These are phyloP conservation scores for Kradibia gibbosae DNA, from an alignment of 1,140 invertebrate genomes.

Conservation along the genomic window DNA sequence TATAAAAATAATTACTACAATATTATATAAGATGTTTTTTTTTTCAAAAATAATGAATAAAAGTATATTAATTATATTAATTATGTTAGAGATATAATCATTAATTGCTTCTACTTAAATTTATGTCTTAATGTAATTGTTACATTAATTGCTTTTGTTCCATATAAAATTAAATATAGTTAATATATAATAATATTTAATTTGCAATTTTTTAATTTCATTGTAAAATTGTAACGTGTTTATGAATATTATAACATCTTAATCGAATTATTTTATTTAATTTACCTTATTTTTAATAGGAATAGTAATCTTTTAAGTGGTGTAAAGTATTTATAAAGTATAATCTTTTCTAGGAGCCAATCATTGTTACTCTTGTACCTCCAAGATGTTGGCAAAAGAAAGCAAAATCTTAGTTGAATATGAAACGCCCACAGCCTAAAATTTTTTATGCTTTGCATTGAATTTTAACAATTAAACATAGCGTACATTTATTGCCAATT, in stretches of 20 bases:
- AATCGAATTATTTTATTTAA: constrained; percentile 2
- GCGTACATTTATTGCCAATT: neutral
- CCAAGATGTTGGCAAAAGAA: constrained; percentile 66
- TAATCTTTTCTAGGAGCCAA: constrained; percentile 65
- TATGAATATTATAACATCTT: neutral
- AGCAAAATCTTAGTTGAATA: constrained; percentile 59
- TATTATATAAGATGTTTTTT: too few species aligned
- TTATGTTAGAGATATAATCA: too few species aligned
- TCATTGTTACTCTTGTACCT: constrained; percentile 65
- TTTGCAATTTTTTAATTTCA: too few species aligned
- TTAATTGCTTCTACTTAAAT: too few species aligned
- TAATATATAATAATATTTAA: too few species aligned
- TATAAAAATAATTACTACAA: too few species aligned
- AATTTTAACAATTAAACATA: neutral
- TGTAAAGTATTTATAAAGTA: constrained; percentile 37
- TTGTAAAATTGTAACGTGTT: neutral
- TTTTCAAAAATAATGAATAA: too few species aligned
- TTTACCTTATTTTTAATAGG: constrained; percentile 26
- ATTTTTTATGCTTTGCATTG: constrained; percentile 17
- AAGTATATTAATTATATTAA: too few species aligned
- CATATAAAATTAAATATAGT: too few species aligned
- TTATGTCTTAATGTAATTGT: too few species aligned
- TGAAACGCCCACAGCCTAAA: constrained; percentile 9
- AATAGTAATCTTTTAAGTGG: constrained; percentile 10
- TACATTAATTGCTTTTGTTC: too few species aligned